These are phyloP conservation scores for Cyprinella venusta DNA, from an alignment of 2,797 vertebrate species.

Conservation along the genomic window DNA sequence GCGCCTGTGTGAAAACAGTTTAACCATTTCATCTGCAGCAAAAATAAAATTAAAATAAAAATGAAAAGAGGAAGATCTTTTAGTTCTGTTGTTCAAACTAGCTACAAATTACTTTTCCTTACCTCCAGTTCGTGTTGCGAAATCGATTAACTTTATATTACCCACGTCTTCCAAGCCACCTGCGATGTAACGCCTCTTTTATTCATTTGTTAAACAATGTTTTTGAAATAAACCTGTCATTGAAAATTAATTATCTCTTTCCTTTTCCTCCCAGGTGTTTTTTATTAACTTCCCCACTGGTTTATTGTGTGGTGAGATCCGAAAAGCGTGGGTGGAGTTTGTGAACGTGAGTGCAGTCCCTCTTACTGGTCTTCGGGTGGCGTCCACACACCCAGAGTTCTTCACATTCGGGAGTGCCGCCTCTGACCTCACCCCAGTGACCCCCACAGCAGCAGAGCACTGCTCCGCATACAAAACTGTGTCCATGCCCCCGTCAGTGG, in stretches of 20 bases:
- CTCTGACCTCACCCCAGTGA: slow-evolving; percentile 82
- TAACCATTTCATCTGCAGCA: too few species aligned
- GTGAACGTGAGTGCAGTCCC: slow-evolving; percentile 91
- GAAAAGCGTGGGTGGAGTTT: slow-evolving; percentile 95
- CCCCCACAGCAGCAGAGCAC: slow-evolving; percentile 88
- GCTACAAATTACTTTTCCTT: too few species aligned
- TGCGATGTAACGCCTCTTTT: too few species aligned
- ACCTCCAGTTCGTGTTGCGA: too few species aligned
- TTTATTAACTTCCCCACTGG: slow-evolving; percentile 97
- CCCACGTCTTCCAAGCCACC: too few species aligned
- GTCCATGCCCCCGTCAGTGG: slow-evolving; percentile 74
- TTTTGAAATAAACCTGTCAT: too few species aligned
- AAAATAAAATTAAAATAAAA: too few species aligned
- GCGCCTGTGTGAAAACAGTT: too few species aligned
- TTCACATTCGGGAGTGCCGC: slow-evolving; percentile 91
- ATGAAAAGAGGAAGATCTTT: too few species aligned
- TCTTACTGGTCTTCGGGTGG: slow-evolving; percentile 88
- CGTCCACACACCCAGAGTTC: slow-evolving; percentile 91
- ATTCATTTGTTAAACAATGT: too few species aligned
- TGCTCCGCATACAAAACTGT: slow-evolving; percentile 94
- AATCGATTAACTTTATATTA: too few species aligned
- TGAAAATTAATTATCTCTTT: background rate
- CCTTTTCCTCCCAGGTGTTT: slow-evolving; percentile 84
- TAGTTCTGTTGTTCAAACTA: too few species aligned
- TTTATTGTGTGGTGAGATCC: slow-evolving; percentile 94